Evolutionary conservation across 2,888 invertebrate genomes (phyloP).

Genomic region (Dasysyrphus tricinctus): DNA sequence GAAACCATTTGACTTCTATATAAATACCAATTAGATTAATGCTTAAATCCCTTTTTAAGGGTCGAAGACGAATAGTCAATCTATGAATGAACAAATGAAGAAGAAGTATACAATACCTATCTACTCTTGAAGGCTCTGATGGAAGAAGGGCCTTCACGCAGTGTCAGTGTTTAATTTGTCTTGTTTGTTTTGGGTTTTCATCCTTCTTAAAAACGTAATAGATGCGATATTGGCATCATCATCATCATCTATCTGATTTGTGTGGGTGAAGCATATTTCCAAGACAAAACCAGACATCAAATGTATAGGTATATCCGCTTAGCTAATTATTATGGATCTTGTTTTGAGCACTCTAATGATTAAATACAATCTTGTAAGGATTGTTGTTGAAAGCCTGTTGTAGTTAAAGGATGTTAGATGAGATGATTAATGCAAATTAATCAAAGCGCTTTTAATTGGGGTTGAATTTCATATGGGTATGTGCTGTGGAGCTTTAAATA

Average conservation of each 20-base stretch:
- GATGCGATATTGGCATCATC: not conserved
- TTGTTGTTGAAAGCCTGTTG: not conserved
- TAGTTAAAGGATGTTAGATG: not conserved
- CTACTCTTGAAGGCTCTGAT: not conserved
- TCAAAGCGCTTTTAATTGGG: not conserved
- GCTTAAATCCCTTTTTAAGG: slow-evolving; percentile 30
- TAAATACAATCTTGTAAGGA: not conserved
- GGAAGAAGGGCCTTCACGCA: not conserved
- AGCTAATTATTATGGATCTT: slow-evolving; percentile 7
- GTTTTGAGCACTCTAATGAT: not conserved
- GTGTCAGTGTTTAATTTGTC: not conserved
- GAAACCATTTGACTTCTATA: slow-evolving; percentile 12
- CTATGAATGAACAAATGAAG: not conserved
- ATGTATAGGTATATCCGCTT: slow-evolving; percentile 7
- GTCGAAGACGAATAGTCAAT: slow-evolving; percentile 21
- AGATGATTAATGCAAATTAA: not conserved
- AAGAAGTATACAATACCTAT: not conserved
- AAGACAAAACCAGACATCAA: slow-evolving; percentile 13
- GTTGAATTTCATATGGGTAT: not conserved
- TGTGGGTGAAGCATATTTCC: not conserved
- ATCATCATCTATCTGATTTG: not conserved
- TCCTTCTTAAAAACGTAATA: not conserved
- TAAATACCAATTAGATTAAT: slow-evolving; percentile 50
- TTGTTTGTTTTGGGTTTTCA: not conserved
- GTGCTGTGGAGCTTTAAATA: not conserved